Conservation (phyloP, 2,113 vertebrate genomes). For the Hemiprocne comata region DNA sequence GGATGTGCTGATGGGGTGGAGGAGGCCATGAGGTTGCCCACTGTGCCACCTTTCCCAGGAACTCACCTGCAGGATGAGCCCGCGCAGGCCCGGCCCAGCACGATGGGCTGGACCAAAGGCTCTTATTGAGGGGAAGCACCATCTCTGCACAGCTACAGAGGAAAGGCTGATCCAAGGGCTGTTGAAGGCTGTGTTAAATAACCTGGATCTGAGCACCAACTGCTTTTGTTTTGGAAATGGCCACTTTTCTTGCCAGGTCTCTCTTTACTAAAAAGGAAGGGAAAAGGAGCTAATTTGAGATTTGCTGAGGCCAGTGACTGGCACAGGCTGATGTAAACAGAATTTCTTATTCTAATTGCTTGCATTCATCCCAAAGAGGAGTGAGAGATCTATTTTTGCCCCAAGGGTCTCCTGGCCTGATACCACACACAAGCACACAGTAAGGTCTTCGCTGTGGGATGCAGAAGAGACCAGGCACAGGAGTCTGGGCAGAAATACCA, state of each 20-base stretch:
- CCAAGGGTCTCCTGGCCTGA: neutral
- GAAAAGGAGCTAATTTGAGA: neutral
- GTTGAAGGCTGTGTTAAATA: neutral
- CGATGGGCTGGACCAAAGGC: neutral
- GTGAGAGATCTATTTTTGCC: neutral
- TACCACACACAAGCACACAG: fast-evolving
- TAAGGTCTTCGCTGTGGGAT: neutral
- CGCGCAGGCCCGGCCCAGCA: neutral
- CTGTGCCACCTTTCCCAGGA: neutral
- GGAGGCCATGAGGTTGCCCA: neutral
- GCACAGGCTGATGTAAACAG: neutral
- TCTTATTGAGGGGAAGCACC: neutral
- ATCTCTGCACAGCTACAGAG: fast-evolving
- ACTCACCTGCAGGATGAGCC: neutral
- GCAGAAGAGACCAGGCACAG: neutral
- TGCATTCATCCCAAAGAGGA: neutral
- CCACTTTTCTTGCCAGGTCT: neutral
- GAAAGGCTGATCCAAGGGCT: neutral
- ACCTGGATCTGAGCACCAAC: neutral
- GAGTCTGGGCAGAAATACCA: neutral
- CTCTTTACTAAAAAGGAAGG: neutral
- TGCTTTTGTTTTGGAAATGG: neutral
- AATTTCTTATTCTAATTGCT: neutral
- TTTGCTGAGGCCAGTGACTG: neutral
- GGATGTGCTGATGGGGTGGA: neutral